Evolutionary conservation across 2,888 invertebrate species (phyloP), one percentile per base, ranked within the genome.

Genomic region (Amblyjoppa proteus): DNA sequence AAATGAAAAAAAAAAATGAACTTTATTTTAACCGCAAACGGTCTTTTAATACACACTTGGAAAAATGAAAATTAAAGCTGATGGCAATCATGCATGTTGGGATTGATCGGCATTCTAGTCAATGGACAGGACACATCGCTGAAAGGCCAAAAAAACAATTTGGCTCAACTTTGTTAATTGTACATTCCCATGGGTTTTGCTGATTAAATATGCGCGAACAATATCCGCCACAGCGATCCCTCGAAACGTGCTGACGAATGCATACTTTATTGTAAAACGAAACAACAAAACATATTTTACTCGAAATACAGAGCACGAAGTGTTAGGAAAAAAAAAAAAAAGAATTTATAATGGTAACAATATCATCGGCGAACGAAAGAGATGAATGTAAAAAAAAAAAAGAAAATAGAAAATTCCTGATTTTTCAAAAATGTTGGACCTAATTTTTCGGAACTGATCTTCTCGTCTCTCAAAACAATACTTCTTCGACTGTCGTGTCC

Each of bases 41-140:
- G 58, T 58, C 11, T 58, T 76, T 58, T 75, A 78, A 69, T 58
- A 74, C 66, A 16, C 68, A 58, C 31, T 79, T 58, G 77, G 83
- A 58, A 77, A 73, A 76, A 81, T 76, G 58, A 0, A 13, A 58
- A 13, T 74, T 85, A 77, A 85, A 81, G 84, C 78, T 81, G 81
- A 78, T 85, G 84, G 84, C 81, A 75, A 78, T 85, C 78, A 64
- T 82, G 70, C 81, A 77, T 81, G 77, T 77, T 84, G 81, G 77
- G 81, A 77, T 84, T 81, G 78, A 81, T 85, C 85, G 81, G 85
- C 81, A 85, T 81, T 85, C 85, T 85, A 85, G 85, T 85, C 85
- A 85, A 85, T 85, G 74, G 78, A 81, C 81, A 70, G 78, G 70
- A 74, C 69, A 73, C 81, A 82, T 64, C 70, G 78, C 64, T 78